phyloP scores from a whole-genome alignment of 2,888 invertebrate species.

The Mechanitis messenoides region DNA sequence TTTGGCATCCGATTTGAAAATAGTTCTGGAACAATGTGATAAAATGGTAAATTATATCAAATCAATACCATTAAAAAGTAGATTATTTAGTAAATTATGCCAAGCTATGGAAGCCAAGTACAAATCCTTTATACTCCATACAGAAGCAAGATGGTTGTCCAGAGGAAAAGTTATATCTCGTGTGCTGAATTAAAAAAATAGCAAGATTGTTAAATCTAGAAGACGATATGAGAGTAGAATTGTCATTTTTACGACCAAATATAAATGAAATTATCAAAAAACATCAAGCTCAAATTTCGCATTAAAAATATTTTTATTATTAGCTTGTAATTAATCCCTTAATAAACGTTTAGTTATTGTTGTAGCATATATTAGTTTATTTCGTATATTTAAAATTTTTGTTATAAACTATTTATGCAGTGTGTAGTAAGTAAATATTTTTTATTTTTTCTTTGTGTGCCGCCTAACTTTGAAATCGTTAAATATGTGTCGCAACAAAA shows the following conservation, averaged over 20 bases:
- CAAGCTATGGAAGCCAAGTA: conserved; percentile 7
- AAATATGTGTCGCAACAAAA: conserved; percentile 18
- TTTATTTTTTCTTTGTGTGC: conserved; percentile 19
- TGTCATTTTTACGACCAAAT: conserved; percentile 20
- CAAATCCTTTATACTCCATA: conserved; percentile 31
- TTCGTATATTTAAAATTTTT: not conserved
- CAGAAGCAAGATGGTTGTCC: conserved; percentile 32
- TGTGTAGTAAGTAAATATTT: conserved; percentile 10
- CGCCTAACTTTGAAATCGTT: conserved; percentile 16
- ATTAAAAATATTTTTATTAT: conserved; percentile 18
- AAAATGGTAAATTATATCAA: conserved; percentile 35
- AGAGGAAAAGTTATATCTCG: conserved; percentile 29
- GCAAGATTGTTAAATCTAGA: conserved; percentile 18
- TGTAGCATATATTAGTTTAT: not conserved
- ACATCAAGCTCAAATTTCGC: conserved; percentile 20
- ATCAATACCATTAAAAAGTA: not conserved
- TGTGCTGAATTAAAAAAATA: conserved; percentile 23
- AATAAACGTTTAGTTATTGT: conserved; percentile 13
- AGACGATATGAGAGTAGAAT: conserved; percentile 15
- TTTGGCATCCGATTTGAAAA: conserved; percentile 32
- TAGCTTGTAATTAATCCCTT: conserved; percentile 10
- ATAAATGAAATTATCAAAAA: conserved; percentile 22
- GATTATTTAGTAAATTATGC: too few species aligned
- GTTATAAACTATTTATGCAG: conserved; percentile 3
- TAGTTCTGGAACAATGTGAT: conserved; percentile 31